phyloP scores from a whole-genome alignment of 2,888 invertebrate species.

The Cerastis leucographa region DNA sequence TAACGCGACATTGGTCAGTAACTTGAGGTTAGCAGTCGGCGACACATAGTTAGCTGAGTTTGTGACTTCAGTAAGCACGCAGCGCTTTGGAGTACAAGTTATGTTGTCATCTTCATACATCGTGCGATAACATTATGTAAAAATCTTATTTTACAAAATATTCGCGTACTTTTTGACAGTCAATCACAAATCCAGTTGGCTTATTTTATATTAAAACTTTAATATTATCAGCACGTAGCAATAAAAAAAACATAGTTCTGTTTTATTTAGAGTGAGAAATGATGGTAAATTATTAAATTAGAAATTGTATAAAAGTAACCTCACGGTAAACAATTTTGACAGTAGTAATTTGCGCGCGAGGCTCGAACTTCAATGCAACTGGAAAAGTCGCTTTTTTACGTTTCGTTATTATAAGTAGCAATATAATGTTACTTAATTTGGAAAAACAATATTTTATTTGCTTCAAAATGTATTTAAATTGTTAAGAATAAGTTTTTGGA shows the following conservation, averaged over 20 bases:
- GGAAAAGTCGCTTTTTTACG: constrained; percentile 51
- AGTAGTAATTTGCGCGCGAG: constrained; percentile 86
- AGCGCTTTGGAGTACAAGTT: constrained; percentile 89
- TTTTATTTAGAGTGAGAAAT: constrained; percentile 41
- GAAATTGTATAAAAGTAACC: constrained; percentile 77
- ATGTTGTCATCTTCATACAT: constrained; percentile 90
- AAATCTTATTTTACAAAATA: constrained; percentile 81
- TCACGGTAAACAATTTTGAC: constrained; percentile 88
- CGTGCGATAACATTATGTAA: constrained; percentile 88
- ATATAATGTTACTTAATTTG: not conserved
- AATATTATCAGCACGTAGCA: constrained; percentile 32
- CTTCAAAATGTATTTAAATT: not conserved
- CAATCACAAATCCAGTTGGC: constrained; percentile 82
- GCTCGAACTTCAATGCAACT: constrained; percentile 65
- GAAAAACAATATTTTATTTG: not conserved
- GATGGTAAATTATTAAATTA: constrained; percentile 40
- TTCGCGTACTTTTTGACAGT: constrained; percentile 88
- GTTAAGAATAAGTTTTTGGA: no score
- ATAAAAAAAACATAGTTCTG: constrained; percentile 34
- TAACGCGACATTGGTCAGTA: constrained; percentile 92
- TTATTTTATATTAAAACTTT: constrained; percentile 66
- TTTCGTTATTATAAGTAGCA: constrained; percentile 30
- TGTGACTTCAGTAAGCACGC: constrained; percentile 90
- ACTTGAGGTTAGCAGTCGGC: constrained; percentile 92
- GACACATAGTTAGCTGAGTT: constrained; percentile 90